These are phyloP conservation scores for Syngnathus scovelli DNA, from an alignment of 2,113 vertebrate genomes.

Conservation along the genomic window DNA sequence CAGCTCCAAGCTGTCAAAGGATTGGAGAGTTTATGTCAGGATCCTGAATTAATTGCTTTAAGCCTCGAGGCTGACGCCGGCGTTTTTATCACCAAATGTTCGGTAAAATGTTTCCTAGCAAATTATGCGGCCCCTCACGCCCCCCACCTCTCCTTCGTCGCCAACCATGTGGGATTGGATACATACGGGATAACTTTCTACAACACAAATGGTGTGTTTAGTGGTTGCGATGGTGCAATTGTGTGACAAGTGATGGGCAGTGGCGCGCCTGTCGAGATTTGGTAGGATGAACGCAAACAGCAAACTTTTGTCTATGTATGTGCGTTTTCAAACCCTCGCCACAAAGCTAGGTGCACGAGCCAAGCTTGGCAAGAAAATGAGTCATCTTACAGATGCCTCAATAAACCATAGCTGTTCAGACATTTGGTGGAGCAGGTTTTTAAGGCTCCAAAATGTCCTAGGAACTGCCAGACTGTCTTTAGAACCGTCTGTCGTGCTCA, in stretches of 20 bases:
- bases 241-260: slow-evolving; percentile 64
- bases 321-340: slow-evolving; percentile 28
- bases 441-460: slow-evolving; percentile 58
- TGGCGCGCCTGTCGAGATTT: slow-evolving; percentile 65
- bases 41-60: slow-evolving; percentile 99
- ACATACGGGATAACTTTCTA: slow-evolving; percentile 67
- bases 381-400: slow-evolving; percentile 70
- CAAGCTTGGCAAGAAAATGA: slow-evolving; percentile 64
- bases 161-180: slow-evolving; percentile 71
- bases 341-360: slow-evolving; percentile 49
- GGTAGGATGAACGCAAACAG: slow-evolving; percentile 61
- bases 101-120: slow-evolving; percentile 84
- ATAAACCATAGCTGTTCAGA: slow-evolving; percentile 68
- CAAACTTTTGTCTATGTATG: slow-evolving; percentile 54
- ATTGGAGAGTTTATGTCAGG: slow-evolving; percentile 99
- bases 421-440: slow-evolving; percentile 63
- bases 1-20: slow-evolving; percentile 99
- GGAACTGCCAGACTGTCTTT: slow-evolving; percentile 58
- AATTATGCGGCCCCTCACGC: slow-evolving; percentile 59
- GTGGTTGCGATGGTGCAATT: slow-evolving; percentile 62
- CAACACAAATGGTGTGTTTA: slow-evolving; percentile 67
- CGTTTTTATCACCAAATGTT: slow-evolving; percentile 90
- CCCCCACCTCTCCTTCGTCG: slow-evolving; percentile 24
- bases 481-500: slow-evolving; percentile 58
- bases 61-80: slow-evolving; percentile 85